Conservation (phyloP, 1,140 invertebrate genomes). For the Aplysia californica region DNA sequence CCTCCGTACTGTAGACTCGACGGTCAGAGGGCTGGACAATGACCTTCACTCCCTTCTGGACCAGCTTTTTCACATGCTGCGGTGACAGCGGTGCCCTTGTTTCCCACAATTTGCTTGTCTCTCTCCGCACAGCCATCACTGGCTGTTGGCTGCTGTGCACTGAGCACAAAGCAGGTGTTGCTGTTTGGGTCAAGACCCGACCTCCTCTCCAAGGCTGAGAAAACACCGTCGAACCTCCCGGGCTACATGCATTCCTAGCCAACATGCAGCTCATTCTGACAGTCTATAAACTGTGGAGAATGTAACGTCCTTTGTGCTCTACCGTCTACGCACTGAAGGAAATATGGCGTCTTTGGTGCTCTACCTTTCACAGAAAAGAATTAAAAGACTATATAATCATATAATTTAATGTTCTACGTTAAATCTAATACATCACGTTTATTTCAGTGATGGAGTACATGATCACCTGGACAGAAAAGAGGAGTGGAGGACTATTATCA, state of each 20-base stretch:
- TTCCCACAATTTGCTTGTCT: conserved; percentile 99
- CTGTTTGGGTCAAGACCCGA: neutral
- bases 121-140: conserved; percentile 73
- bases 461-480: no score
- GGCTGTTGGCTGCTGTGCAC: conserved; percentile 4
- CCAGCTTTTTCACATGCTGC: conserved; percentile 87
- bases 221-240: neutral
- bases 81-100: conserved; percentile 94
- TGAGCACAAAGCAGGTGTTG: neutral
- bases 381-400: no score
- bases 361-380: no score
- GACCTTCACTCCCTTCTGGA: conserved; percentile 87
- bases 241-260: neutral
- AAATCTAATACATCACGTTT: no score
- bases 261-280: neutral
- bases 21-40: conserved; percentile 98
- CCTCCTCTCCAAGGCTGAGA: neutral
- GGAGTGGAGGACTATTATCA: no score
- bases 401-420: no score
- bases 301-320: no score
- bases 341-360: no score
- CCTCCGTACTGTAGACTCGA: conserved; percentile 96
- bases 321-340: no score
- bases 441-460: no score
- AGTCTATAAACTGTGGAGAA: neutral